Base-by-base conservation (phyloP, 2,888 invertebrate genomes). In the Ellobium chinense region DNA sequence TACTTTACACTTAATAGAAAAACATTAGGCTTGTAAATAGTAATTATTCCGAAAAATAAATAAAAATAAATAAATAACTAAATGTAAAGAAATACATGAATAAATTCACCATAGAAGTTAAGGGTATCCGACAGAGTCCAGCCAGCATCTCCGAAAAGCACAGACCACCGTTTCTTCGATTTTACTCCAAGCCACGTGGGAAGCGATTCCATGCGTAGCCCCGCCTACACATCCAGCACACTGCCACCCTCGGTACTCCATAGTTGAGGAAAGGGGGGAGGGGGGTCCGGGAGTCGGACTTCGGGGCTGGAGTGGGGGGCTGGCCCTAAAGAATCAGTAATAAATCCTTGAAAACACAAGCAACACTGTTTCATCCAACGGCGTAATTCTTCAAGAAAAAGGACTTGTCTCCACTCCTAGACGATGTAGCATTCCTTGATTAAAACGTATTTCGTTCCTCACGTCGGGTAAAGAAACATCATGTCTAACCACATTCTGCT, bases 151-250 rank as follows among this genome's bases (percentile, higher is more conserved):
- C 39, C 39, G 39, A 24, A 46, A 37, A 39, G 39, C n/a, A 70
- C 29, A 70, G 70, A 69, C 27, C 54, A n/a, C 29, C 39, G n/a
- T 34, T 56, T 56, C 56, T 27, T 34, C 56, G 9, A n/a, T 27
- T 34, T 56, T 70, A 31, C 56, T n/a, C 34, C 18, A 29, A 70
- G 54, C 70, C 56, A 70, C 70, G 56, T 70, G 70, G 56, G 34
- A 24, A 21, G 56, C 14, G 34, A 31, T 54, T 69, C 31, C 56
- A 56, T 31, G 12, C 34, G 2, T 70, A 2, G 70, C 34, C 56
- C 56, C 56, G 70, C 70, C 70, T 56, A 56, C 34, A 70, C 31
- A 27, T 70, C 56, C 70, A 70, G 56, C 29, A 70, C 56, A n/a
- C 56, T 7, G 14, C 56, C 29, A 31, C 56, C 9, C 34, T 69